Percentiles rank a stretch among this genome's conserved stretches.
Evolutionary conservation across 2,797 vertebrate species (phyloP).

Genomic region (Sebastes alutus): DNA sequence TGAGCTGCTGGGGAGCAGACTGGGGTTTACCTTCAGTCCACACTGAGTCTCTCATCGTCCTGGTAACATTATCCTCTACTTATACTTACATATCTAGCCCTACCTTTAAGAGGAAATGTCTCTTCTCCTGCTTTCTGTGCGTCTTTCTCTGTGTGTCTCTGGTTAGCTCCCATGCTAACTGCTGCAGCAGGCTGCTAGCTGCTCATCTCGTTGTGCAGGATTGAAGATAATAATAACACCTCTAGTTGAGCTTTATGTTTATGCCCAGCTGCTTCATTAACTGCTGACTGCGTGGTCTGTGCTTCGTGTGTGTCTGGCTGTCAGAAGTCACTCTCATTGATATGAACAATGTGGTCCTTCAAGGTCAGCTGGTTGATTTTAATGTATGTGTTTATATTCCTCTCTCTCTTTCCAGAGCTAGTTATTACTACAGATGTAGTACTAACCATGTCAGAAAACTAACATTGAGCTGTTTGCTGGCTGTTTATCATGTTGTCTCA

Average conservation of each 20-base stretch:
- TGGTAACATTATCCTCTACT: slow-evolving; percentile 82
- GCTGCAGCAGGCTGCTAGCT: not conserved
- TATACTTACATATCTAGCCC: not conserved
- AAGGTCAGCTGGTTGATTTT: slow-evolving; percentile 61
- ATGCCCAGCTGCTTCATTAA: not conserved
- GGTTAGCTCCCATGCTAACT: slow-evolving; percentile 70
- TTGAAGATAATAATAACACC: too few species aligned
- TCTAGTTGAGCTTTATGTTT: not conserved
- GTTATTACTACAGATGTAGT: rapidly evolving
- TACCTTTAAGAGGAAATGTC: not conserved
- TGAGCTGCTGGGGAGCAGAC: slow-evolving; percentile 93
- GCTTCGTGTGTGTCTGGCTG: not conserved
- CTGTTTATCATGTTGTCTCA: not conserved
- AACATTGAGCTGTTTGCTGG: not conserved
- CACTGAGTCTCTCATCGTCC: slow-evolving; percentile 89
- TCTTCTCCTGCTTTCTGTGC: not conserved
- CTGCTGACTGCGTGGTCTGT: not conserved
- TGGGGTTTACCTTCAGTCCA: slow-evolving; percentile 96
- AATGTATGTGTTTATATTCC: not conserved
- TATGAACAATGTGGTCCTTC: slow-evolving; percentile 22
- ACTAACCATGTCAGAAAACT: not conserved
- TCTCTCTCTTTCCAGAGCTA: rapidly evolving
- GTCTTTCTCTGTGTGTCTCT: not conserved
- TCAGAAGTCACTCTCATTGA: not conserved
- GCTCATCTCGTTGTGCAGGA: not conserved